These are phyloP conservation scores for Cheilosia grossa DNA, from an alignment of 2,888 invertebrate genomes.

Conservation along the genomic window DNA sequence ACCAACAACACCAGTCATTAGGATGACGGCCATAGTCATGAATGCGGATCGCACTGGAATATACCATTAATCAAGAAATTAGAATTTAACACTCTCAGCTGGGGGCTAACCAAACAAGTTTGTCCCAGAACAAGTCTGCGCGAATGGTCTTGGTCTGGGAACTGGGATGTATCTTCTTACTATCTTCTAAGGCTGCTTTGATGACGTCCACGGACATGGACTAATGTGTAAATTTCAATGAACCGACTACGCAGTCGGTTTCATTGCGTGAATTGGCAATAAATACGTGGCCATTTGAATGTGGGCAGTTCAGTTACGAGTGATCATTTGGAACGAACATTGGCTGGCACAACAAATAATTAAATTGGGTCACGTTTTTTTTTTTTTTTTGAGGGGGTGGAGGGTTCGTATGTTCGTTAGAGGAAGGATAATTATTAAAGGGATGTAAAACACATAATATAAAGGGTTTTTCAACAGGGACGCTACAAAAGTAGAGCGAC, in stretches of 20 bases:
- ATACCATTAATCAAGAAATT: conserved; percentile 72
- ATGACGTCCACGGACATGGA: conserved; percentile 47
- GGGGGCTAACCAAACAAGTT: conserved; percentile 68
- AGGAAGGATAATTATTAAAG: conserved; percentile 7
- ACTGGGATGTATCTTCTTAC: conserved; percentile 17
- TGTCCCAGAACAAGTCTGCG: conserved; percentile 45
- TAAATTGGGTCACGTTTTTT: conserved; percentile 9
- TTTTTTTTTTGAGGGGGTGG: conserved; percentile 6
- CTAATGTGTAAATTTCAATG: conserved; percentile 62
- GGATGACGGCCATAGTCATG: conserved; percentile 46
- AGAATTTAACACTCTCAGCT: conserved; percentile 73
- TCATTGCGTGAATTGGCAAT: conserved; percentile 3
- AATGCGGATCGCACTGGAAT: conserved; percentile 54
- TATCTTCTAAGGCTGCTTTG: conserved; percentile 3
- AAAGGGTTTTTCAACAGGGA: too few relatives aligned
- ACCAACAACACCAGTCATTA: conserved; percentile 27
- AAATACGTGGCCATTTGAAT: conserved; percentile 29
- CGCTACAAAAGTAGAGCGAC: too few relatives aligned
- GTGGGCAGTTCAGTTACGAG: conserved; percentile 22
- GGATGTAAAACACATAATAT: too few relatives aligned
- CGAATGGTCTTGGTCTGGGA: conserved; percentile 21
- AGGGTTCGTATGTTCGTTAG: background rate
- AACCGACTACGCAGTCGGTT: conserved; percentile 9
- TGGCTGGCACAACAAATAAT: conserved; percentile 52
- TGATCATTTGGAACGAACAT: conserved; percentile 47